A percentile compares a stretch with the other conserved stretches of the same genome.
Conservation (phyloP, 2,113 vertebrate species). For the Monopterus albus region DNA sequence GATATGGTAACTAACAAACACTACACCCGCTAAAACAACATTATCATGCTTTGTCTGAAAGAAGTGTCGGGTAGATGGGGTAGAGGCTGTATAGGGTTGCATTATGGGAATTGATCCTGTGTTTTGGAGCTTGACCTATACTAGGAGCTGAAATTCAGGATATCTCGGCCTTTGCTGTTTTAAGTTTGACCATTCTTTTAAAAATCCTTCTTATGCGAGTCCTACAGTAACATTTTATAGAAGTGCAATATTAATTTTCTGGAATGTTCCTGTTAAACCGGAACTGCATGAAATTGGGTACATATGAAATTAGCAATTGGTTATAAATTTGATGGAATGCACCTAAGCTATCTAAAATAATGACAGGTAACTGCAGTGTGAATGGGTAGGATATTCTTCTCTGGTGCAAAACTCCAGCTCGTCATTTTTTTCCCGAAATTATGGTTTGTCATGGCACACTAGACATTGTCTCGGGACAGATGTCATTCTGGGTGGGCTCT, state of each 20-base stretch:
- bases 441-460: conserved; percentile 2
- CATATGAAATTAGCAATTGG: not conserved
- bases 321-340: no score
- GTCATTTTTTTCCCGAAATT: conserved; percentile 2
- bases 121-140: no score
- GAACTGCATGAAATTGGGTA: not conserved
- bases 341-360: not conserved
- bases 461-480: conserved; percentile 23
- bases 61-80: no score
- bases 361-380: not conserved
- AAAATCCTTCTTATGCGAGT: no score
- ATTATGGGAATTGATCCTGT: not conserved
- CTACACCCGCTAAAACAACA: no score
- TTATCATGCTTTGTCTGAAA: no score
- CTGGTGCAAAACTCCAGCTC: not conserved
- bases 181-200: not conserved
- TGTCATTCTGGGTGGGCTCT: conserved; percentile 1
- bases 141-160: no score
- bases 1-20: no score
- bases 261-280: not conserved
- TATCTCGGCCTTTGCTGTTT: not conserved
- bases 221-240: no score
- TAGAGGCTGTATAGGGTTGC: no score
- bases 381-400: not conserved
- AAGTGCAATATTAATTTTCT: not conserved